Evolutionary conservation across 2,888 invertebrate species (phyloP).

Genomic region (Oligia fasciuncula): DNA sequence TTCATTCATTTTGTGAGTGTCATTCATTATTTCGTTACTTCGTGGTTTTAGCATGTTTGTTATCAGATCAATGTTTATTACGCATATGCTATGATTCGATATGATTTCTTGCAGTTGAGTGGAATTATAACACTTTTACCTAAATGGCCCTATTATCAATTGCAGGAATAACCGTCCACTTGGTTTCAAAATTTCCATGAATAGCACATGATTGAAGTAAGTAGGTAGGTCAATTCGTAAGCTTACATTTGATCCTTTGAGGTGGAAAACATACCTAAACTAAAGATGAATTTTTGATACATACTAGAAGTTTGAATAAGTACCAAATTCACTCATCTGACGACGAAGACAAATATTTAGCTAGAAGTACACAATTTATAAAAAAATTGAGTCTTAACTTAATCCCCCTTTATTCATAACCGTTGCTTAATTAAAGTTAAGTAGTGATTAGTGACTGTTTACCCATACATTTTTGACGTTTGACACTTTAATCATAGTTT

Average conservation of each 20-base stretch:
- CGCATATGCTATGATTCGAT: background rate
- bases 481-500: too few species aligned
- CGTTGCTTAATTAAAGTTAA: too few species aligned
- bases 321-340: background rate
- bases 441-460: too few species aligned
- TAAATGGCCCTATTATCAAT: background rate
- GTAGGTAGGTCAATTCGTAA: background rate
- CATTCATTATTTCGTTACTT: slow-evolving; percentile 10
- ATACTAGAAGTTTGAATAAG: background rate
- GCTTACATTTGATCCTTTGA: background rate
- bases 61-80: background rate
- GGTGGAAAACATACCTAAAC: background rate
- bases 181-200: background rate
- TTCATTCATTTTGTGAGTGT: slow-evolving; percentile 27
- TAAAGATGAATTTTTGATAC: background rate
- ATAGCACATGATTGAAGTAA: background rate
- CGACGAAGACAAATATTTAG: background rate
- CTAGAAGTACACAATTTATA: background rate
- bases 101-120: background rate
- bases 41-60: background rate
- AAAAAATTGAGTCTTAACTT: background rate
- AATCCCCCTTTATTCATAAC: background rate
- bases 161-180: background rate
- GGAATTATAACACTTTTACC: background rate
- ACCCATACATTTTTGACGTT: too few species aligned